These are phyloP conservation scores for Catamblyrhynchus diadema DNA, from an alignment of 2,797 vertebrate species.

Conservation along the genomic window DNA sequence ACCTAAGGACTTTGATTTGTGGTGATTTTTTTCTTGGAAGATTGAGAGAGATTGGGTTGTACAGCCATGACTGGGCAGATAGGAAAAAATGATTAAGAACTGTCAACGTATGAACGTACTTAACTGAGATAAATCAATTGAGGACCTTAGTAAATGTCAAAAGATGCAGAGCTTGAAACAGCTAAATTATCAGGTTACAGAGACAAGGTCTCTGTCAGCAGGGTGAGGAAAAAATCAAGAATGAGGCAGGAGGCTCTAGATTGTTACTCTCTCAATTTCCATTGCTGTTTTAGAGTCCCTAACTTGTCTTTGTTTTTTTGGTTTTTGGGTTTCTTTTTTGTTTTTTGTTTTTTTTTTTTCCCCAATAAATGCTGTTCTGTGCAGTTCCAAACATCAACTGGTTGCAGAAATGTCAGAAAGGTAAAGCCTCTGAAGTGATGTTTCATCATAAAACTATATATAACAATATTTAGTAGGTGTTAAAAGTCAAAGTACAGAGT, in stretches of 20 bases:
- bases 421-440: not conserved
- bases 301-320: not conserved
- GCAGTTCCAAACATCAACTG: not conserved
- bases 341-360: not conserved
- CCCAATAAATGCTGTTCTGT: not conserved
- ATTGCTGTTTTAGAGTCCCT: not conserved
- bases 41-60: constrained; percentile 2
- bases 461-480: not conserved
- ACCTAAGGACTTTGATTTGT: constrained; percentile 1
- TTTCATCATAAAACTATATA: not conserved
- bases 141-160: constrained; percentile 33
- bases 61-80: not conserved
- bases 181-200: constrained; percentile 9
- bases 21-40: not conserved
- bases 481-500: not conserved
- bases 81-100: constrained; percentile 25
- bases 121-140: constrained; percentile 56
- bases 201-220: not conserved
- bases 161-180: constrained; percentile 28
- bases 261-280: not conserved
- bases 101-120: constrained; percentile 26
- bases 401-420: not conserved
- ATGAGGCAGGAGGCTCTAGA: not conserved
- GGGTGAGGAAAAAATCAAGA: not conserved
- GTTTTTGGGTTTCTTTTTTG: no score